A percentile compares a stretch with the other conserved stretches of the same genome.
Evolutionary conservation across 2,113 vertebrate species (phyloP).

Genomic region (Astatotilapia flaviijosephi): DNA sequence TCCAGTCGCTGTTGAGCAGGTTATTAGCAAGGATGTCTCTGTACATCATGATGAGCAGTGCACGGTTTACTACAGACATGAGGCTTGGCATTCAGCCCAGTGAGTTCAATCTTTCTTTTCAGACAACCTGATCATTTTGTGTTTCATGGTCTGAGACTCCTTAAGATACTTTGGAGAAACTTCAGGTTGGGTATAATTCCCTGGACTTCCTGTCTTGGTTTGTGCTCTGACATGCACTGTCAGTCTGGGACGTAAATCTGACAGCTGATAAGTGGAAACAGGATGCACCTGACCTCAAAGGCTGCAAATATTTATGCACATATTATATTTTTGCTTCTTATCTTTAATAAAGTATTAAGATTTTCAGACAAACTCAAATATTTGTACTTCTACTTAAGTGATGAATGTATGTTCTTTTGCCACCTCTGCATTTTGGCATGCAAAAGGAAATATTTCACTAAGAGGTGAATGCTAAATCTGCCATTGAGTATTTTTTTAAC

Average conservation of each 20-base stretch:
- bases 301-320: background rate
- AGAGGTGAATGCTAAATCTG: background rate
- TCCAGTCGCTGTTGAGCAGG: background rate
- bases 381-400: background rate
- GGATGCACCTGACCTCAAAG: background rate
- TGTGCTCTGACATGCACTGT: background rate
- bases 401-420: background rate
- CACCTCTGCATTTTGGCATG: rapidly evolving
- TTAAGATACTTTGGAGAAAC: background rate
- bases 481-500: background rate
- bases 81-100: background rate
- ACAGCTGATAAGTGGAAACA: background rate
- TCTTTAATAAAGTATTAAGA: background rate
- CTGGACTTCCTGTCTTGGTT: background rate
- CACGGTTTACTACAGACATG: background rate
- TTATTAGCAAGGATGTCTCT: background rate
- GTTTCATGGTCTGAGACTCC: background rate
- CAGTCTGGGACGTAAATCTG: rapidly evolving
- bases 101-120: background rate
- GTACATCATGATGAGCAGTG: background rate
- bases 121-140: background rate
- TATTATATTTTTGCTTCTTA: background rate
- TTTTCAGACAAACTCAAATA: rapidly evolving
- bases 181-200: rapidly evolving
- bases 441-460: background rate